These are phyloP conservation scores for Plumapathes pennacea DNA, from an alignment of 92 coral and sea anemone species.

Conservation along the genomic window DNA sequence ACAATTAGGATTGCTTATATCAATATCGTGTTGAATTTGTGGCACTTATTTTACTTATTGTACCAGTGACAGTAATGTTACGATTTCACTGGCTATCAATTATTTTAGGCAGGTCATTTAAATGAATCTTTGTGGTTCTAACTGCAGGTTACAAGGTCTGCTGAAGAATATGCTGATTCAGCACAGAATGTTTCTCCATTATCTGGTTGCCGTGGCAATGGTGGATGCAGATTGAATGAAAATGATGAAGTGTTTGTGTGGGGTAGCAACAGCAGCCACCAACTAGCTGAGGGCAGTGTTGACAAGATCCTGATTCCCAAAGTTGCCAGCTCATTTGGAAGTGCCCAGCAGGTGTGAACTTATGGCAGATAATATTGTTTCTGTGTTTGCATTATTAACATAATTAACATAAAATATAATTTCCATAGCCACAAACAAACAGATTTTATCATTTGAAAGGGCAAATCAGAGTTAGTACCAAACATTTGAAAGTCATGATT, in stretches of 20 bases:
- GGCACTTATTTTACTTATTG: too few relatives aligned
- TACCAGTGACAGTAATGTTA: too few relatives aligned
- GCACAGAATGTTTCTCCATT: conserved; percentile 15
- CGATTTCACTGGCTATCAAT: too few relatives aligned
- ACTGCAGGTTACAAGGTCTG: conserved; percentile 55
- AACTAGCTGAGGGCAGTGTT: conserved; percentile 80
- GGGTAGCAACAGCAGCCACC: conserved; percentile 91
- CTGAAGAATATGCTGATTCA: conserved; percentile 44
- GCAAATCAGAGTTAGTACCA: too few relatives aligned
- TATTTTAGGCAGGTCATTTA: too few relatives aligned
- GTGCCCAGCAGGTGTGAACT: conserved; percentile 86
- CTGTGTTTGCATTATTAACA: not conserved
- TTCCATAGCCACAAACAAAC: too few relatives aligned
- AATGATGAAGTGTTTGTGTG: conserved; percentile 80
- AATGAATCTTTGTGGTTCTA: too few relatives aligned
- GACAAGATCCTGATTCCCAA: conserved; percentile 82
- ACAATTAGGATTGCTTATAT: too few relatives aligned
- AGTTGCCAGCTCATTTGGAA: conserved; percentile 72
- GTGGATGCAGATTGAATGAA: conserved; percentile 15
- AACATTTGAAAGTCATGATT: too few relatives aligned
- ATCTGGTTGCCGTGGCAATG: conserved; percentile 22
- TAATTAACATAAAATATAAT: too few relatives aligned
- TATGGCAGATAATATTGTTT: not conserved
- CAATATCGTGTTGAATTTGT: too few relatives aligned
- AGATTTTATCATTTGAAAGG: too few relatives aligned